These are phyloP conservation scores for Pollenia griseotomentosa DNA, from an alignment of 2,888 invertebrate species.

Conservation along the genomic window DNA sequence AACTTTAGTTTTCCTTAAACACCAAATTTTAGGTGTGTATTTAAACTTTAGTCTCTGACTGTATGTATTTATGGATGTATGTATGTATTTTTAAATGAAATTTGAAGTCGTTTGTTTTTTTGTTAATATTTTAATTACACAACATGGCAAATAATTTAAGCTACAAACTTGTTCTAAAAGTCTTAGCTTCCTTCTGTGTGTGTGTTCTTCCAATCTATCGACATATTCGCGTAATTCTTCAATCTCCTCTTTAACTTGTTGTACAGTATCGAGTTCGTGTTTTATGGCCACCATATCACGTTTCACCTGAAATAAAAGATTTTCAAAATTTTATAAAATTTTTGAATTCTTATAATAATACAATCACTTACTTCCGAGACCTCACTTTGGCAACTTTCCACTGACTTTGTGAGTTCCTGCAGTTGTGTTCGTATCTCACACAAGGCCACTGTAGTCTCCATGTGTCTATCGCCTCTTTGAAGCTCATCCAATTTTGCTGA, in stretches of 20 bases:
- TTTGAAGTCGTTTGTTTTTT: slow-evolving; percentile 67
- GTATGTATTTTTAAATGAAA: slow-evolving; percentile 50
- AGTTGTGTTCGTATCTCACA: slow-evolving; percentile 96
- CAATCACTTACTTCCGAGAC: slow-evolving; percentile 89
- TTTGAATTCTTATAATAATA: background rate
- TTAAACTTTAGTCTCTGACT: too few species aligned
- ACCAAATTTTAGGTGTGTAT: too few species aligned
- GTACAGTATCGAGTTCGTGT: slow-evolving; percentile 96
- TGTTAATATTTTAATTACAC: slow-evolving; percentile 82
- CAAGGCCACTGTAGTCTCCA: slow-evolving; percentile 96
- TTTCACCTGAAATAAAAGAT: slow-evolving; percentile 87
- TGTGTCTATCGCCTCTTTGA: slow-evolving; percentile 94
- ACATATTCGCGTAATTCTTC: slow-evolving; percentile 96
- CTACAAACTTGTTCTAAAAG: slow-evolving; percentile 94
- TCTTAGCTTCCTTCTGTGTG: slow-evolving; percentile 94
- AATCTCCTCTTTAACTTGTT: slow-evolving; percentile 97
- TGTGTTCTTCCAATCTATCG: slow-evolving; percentile 95
- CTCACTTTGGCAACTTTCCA: slow-evolving; percentile 97
- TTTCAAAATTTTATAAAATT: background rate
- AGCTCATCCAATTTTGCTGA: slow-evolving; percentile 97
- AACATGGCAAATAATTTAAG: slow-evolving; percentile 84
- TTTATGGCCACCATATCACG: slow-evolving; percentile 98
- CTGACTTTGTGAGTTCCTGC: slow-evolving; percentile 96
- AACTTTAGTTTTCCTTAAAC: too few species aligned
- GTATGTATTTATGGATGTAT: too few species aligned